These are phyloP conservation scores for Himalopsyche kuldschensis DNA, from an alignment of 2,888 invertebrate genomes.

Conservation along the genomic window DNA sequence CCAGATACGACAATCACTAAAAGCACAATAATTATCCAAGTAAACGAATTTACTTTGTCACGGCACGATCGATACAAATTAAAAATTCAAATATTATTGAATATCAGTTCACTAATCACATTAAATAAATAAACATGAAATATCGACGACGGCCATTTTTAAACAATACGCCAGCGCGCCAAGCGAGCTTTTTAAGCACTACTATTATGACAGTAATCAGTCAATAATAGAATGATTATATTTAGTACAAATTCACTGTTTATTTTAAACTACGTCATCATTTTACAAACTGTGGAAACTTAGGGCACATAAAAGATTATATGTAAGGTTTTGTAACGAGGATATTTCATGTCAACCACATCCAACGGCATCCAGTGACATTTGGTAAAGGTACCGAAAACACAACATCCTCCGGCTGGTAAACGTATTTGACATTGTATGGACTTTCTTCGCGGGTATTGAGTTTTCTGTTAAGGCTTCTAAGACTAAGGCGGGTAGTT, in stretches of 20 bases:
- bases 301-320: background rate
- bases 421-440: background rate
- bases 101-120: background rate
- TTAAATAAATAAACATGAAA: background rate
- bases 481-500: slow-evolving; percentile 1
- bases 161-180: background rate
- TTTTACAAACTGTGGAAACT: background rate
- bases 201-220: background rate
- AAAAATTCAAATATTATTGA: background rate
- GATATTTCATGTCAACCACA: background rate
- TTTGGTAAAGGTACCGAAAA: background rate
- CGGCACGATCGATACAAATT: background rate
- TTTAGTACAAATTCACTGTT: background rate
- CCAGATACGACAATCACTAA: background rate
- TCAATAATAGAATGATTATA: slow-evolving; percentile 1
- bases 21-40: background rate
- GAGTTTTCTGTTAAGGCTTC: slow-evolving; percentile 6
- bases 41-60: background rate
- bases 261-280: background rate
- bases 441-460: background rate
- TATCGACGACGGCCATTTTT: background rate
- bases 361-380: background rate
- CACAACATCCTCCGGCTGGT: background rate
- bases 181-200: background rate
- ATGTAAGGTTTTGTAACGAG: background rate